phyloP scores from a whole-genome alignment of 2,797 vertebrate species.

The Melanotaenia pygmaea region DNA sequence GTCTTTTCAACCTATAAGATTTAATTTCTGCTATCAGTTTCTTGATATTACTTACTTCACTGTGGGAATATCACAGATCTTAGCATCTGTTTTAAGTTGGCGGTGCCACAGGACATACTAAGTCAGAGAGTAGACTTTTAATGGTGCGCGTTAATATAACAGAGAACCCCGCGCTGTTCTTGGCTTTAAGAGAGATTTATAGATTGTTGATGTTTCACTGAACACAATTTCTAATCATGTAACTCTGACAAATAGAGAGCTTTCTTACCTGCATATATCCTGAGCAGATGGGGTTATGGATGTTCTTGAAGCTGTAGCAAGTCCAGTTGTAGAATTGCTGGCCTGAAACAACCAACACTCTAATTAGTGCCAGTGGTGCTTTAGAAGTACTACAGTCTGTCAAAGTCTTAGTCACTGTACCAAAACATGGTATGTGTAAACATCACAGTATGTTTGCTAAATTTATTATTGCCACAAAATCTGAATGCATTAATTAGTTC shows the following conservation, averaged over 20 bases:
- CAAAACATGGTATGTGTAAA: too few species aligned
- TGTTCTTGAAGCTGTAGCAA: conserved; percentile 85
- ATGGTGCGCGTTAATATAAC: conserved; percentile 24
- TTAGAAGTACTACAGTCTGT: background rate
- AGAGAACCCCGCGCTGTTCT: background rate
- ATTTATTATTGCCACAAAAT: too few species aligned
- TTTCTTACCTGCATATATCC: conserved; percentile 94
- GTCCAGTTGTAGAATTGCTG: conserved; percentile 89
- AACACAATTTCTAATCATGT: background rate
- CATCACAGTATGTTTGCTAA: too few species aligned
- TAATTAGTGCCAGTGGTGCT: conserved; percentile 51
- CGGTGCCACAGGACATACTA: conserved; percentile 22
- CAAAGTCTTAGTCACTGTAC: background rate
- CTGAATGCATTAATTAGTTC: too few species aligned
- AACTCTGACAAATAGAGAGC: background rate
- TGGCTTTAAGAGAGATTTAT: conserved; percentile 1
- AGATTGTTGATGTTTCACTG: conserved; percentile 1
- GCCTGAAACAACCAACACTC: conserved; percentile 87
- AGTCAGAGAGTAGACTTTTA: conserved; percentile 24
- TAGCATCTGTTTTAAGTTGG: conserved; percentile 44
- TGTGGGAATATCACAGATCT: conserved; percentile 11
- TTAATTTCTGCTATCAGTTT: conserved; percentile 16
- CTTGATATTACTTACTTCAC: conserved; percentile 25
- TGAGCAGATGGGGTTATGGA: conserved; percentile 92
- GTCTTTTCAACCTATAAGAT: conserved; percentile 8